A percentile compares a stretch with the other conserved stretches of the same genome.
phyloP scores from a whole-genome alignment of 2,888 invertebrate species.

The Ochlodes sylvanus region DNA sequence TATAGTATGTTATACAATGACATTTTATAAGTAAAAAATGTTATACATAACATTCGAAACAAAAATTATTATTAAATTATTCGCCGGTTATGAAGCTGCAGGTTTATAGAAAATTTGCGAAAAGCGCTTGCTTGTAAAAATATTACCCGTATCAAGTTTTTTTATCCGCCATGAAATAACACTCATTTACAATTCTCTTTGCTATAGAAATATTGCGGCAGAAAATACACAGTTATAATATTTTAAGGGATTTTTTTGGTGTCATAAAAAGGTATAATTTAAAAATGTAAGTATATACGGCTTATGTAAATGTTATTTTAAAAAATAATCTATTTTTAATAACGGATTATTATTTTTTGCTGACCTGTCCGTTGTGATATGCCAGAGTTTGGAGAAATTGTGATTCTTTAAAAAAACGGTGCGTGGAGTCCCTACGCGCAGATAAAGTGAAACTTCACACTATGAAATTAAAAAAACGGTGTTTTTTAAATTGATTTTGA shows the following conservation, averaged over 20 bases:
- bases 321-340: background rate
- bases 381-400: background rate
- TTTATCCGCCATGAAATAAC: constrained; percentile 30
- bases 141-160: constrained; percentile 33
- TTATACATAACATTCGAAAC: too few relatives aligned
- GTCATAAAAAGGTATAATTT: background rate
- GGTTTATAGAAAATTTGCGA: constrained; percentile 15
- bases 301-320: background rate
- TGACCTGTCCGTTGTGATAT: too few relatives aligned
- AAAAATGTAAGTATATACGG: background rate
- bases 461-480: too few relatives aligned
- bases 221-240: constrained; percentile 11
- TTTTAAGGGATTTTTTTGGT: background rate
- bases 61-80: too few relatives aligned
- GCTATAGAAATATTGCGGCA: constrained; percentile 33
- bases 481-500: too few relatives aligned
- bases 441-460: too few relatives aligned
- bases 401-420: too few relatives aligned
- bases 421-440: too few relatives aligned
- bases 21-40: too few relatives aligned
- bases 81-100: background rate
- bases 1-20: too few relatives aligned
- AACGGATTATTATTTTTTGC: too few relatives aligned
- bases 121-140: constrained; percentile 29
- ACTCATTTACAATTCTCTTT: constrained; percentile 36